A percentile compares a stretch with the other conserved stretches of the same genome.
Conservation (phyloP, 64 coral and sea anemone species). For the Anthopleura sola region DNA sequence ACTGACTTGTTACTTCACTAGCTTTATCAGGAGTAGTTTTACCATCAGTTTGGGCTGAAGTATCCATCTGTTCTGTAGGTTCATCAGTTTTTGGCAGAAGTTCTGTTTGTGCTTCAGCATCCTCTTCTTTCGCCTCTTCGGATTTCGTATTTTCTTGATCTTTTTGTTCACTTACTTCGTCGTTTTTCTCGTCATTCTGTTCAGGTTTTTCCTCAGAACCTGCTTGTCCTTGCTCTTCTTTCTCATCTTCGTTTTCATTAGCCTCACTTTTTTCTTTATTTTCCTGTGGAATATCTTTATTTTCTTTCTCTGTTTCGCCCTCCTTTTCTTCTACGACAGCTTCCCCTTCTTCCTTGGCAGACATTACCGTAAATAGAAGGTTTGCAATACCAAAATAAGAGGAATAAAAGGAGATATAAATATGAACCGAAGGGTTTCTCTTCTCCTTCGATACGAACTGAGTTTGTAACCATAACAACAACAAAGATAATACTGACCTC, state of each 20-base stretch:
- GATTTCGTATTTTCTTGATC: neutral
- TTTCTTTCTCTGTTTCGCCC: neutral
- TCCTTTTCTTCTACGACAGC: neutral
- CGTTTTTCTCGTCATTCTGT: constrained; percentile 17
- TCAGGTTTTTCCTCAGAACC: constrained; percentile 13
- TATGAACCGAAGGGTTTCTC: neutral
- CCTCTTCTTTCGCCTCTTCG: neutral
- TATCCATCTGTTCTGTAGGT: constrained; percentile 4
- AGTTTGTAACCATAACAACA: constrained; percentile 8
- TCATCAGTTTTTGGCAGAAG: constrained; percentile 12
- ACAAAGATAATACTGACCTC: neutral
- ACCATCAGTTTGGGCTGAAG: constrained; percentile 65
- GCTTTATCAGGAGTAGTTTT: constrained; percentile 34
- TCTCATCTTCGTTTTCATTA: neutral
- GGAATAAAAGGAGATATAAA: neutral
- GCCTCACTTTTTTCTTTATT: neutral
- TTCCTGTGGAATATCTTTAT: neutral
- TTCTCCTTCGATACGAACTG: constrained; percentile 2
- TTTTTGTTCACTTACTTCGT: neutral
- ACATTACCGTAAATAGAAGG: neutral
- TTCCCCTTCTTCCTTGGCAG: constrained; percentile 9
- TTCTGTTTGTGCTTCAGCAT: constrained; percentile 20
- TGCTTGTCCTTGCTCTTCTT: neutral
- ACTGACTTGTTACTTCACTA: neutral
- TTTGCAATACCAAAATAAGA: neutral